Conservation (phyloP, 2,797 vertebrate genomes). For the Atherinosoma microstoma region DNA sequence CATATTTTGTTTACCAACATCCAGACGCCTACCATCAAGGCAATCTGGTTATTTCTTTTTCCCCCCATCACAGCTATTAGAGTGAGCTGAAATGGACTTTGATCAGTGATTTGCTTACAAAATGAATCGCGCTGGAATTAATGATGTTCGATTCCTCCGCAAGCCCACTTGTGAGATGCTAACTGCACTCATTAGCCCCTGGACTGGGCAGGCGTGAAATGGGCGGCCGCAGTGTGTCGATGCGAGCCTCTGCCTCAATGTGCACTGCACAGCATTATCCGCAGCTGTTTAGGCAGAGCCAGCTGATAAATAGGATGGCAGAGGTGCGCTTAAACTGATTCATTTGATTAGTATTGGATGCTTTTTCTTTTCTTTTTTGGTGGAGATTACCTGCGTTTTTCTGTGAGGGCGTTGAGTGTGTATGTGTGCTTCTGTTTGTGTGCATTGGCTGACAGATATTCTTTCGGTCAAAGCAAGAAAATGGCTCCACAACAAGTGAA, state of each 20-base stretch:
- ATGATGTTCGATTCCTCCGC: constrained; percentile 73
- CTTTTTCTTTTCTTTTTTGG: constrained; percentile 30
- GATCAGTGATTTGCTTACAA: constrained; percentile 72
- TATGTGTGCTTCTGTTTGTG: constrained; percentile 14
- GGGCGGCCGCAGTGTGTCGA: constrained; percentile 56
- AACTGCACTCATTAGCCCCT: constrained; percentile 76
- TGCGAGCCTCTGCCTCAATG: constrained; percentile 54
- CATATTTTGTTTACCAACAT: constrained; percentile 51
- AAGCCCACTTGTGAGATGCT: constrained; percentile 68
- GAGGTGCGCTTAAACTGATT: constrained; percentile 76
- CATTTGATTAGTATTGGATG: constrained; percentile 78
- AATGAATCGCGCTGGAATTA: constrained; percentile 72
- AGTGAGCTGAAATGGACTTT: constrained; percentile 56
- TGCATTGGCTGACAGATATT: constrained; percentile 49
- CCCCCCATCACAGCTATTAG: constrained; percentile 39
- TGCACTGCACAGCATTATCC: constrained; percentile 71
- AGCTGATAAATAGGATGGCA: constrained; percentile 71
- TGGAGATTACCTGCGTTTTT: constrained; percentile 39
- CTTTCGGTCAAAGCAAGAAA: constrained; percentile 61
- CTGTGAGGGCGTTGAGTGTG: constrained; percentile 5
- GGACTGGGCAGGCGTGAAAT: constrained; percentile 76
- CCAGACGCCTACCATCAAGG: constrained; percentile 16
- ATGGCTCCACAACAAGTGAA: constrained; percentile 62
- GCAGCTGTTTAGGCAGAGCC: constrained; percentile 60
- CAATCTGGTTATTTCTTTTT: constrained; percentile 27